These are phyloP conservation scores for Myzus persicae DNA, from an alignment of 1,140 invertebrate species.

Conservation along the genomic window DNA sequence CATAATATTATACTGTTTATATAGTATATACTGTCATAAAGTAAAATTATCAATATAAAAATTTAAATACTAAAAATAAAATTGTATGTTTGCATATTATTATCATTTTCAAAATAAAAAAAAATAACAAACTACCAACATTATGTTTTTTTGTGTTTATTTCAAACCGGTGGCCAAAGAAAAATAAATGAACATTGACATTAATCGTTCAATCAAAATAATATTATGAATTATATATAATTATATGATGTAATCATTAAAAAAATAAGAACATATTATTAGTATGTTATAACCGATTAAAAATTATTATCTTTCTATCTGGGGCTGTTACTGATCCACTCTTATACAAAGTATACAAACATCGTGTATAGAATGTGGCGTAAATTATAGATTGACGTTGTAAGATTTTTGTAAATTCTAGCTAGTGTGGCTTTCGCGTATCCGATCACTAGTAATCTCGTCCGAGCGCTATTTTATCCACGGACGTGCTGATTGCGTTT, in stretches of 20 bases:
- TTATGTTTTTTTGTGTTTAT: background rate
- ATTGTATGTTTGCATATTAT: background rate
- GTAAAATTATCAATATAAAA: background rate
- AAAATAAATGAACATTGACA: background rate
- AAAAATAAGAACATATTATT: background rate
- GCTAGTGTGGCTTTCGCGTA: no score
- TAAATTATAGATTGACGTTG: no score
- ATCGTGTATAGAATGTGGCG: no score
- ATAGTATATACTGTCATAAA: no score
- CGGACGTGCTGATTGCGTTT: no score
- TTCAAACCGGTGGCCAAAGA: background rate
- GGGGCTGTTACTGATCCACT: no score
- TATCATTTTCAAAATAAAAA: background rate
- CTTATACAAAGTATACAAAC: no score
- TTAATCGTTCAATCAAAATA: background rate
- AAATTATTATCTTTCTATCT: no score
- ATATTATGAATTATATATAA: background rate
- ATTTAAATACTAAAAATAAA: background rate
- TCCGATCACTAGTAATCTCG: no score
- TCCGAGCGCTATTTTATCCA: no score
- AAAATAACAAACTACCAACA: background rate
- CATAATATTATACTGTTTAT: background rate
- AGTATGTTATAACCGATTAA: no score
- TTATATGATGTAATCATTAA: background rate
- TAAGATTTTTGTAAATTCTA: no score